These are phyloP conservation scores for Zaprionus ornatus DNA, from an alignment of 1,140 invertebrate genomes.

Conservation along the genomic window DNA sequence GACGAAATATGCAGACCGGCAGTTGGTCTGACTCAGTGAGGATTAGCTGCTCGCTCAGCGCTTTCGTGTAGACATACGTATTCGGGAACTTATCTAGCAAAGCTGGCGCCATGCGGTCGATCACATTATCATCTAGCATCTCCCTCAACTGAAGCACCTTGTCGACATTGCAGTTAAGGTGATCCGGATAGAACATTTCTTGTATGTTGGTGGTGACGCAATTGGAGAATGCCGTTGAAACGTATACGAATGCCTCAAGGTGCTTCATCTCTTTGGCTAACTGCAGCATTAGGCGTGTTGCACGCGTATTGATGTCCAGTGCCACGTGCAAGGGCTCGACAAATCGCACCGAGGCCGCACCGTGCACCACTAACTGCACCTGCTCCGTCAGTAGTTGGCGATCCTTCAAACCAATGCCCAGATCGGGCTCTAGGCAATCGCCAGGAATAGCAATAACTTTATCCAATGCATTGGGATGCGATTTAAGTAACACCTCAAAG, in stretches of 20 bases:
- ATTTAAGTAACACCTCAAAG: conserved; percentile 35
- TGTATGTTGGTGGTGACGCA: conserved; percentile 86
- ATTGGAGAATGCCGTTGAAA: conserved; percentile 90
- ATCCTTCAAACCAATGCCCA: conserved; percentile 88
- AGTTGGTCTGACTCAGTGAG: conserved; percentile 87
- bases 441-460: conserved; percentile 84
- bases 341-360: conserved; percentile 93
- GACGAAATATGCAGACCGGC: conserved; percentile 90
- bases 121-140: conserved; percentile 84
- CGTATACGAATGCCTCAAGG: conserved; percentile 88
- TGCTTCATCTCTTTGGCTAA: conserved; percentile 87
- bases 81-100: conserved; percentile 90
- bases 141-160: conserved; percentile 86
- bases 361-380: conserved; percentile 91
- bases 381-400: conserved; percentile 58
- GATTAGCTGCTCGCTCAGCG: conserved; percentile 90
- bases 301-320: conserved; percentile 86
- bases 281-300: conserved; percentile 85
- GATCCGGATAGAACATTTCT: conserved; percentile 89
- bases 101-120: conserved; percentile 87
- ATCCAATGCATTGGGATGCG: conserved; percentile 33
- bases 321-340: conserved; percentile 90
- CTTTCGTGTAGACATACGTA: conserved; percentile 93
- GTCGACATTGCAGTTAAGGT: conserved; percentile 86
- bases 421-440: conserved; percentile 85